Evolutionary conservation across 2,797 vertebrate species (phyloP).

Genomic region (Ispidina picta): DNA sequence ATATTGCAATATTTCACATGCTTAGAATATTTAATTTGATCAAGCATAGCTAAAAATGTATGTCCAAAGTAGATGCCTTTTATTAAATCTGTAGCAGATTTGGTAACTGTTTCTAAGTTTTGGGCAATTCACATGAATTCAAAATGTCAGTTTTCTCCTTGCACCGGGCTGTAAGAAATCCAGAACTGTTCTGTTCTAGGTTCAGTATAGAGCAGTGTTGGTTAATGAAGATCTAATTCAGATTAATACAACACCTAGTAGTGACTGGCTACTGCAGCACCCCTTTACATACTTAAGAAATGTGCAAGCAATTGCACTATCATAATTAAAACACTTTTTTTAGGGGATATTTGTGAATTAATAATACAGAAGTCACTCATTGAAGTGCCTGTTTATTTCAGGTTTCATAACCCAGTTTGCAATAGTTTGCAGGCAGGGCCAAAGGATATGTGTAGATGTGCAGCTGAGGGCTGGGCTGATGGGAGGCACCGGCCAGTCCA

Average conservation of each 20-base stretch:
- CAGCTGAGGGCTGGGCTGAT: not conserved
- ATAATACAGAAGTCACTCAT: not conserved
- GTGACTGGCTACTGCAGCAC: not conserved
- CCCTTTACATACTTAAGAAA: not conserved
- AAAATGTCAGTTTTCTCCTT: not conserved
- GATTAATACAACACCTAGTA: not conserved
- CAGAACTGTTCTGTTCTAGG: not conserved
- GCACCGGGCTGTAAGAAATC: not conserved
- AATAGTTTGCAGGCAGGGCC: not conserved
- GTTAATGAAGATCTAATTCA: not conserved
- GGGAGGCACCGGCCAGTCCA: accelerated
- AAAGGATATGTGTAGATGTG: not conserved
- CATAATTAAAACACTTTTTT: not conserved
- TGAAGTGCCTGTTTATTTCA: not conserved
- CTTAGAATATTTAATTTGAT: not conserved
- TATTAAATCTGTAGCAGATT: not conserved
- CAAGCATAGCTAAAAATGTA: not conserved
- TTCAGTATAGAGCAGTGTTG: not conserved
- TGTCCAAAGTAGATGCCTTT: not conserved
- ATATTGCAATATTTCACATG: not conserved
- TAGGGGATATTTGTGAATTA: not conserved
- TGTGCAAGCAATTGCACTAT: not conserved
- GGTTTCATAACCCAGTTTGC: not conserved
- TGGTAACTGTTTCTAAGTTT: not conserved
- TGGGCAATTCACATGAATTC: not conserved